Conservation (phyloP, 30 jellyfish, hydroid and myxozoan genomes). For the Aurelia sp. region DNA sequence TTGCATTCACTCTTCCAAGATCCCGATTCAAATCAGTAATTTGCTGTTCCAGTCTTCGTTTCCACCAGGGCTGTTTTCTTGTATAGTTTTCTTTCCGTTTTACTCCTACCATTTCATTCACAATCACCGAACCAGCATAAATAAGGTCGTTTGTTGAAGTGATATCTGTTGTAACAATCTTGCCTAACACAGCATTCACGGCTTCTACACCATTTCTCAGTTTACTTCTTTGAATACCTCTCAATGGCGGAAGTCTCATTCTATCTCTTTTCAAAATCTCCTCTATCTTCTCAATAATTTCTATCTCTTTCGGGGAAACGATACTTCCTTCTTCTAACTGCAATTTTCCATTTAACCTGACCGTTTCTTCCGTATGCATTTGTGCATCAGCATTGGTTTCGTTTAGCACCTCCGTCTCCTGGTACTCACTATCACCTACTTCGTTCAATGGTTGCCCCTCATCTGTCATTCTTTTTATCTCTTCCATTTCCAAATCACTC, state of each 20-base stretch:
- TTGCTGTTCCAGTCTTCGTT: no score
- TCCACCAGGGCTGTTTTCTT: no score
- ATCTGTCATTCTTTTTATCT: no score
- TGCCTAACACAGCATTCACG: conserved; percentile 7
- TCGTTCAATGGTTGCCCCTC: not conserved
- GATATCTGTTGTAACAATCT: no score
- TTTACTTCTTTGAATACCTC: not conserved
- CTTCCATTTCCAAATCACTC: conserved; percentile 1
- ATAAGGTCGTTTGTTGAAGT: no score
- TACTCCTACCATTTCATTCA: no score
- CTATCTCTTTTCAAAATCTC: conserved; percentile 3
- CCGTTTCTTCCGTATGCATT: not conserved
- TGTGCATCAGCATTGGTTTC: conserved; percentile 13
- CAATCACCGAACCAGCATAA: no score
- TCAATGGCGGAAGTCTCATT: conserved; percentile 9
- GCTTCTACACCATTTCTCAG: not conserved
- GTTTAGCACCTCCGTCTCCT: conserved; percentile 16
- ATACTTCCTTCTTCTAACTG: not conserved
- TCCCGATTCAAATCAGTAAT: no score
- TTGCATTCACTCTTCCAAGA: no score
- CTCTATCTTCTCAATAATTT: conserved; percentile 8
- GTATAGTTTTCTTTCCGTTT: no score
- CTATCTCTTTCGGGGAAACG: not conserved
- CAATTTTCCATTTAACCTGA: not conserved
- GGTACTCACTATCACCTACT: conserved; percentile 9